phyloP scores from a whole-genome alignment of 2,888 invertebrate genomes.

The Uloborus plumipes region DNA sequence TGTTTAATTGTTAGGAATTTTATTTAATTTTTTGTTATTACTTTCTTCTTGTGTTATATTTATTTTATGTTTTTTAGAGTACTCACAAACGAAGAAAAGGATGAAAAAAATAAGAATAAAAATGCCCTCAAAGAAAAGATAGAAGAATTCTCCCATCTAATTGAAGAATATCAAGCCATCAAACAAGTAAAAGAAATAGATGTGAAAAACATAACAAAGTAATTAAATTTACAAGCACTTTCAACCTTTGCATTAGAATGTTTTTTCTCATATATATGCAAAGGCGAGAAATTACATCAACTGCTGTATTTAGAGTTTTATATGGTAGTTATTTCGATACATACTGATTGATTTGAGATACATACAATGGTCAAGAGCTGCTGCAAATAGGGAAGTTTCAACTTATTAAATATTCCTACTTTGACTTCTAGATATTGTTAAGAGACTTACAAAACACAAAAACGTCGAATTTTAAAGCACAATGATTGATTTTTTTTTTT shows the following conservation, averaged over 20 bases:
- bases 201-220: slow-evolving; percentile 25
- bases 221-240: neutral
- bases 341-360: no score
- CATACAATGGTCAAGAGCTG: no score
- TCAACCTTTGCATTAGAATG: neutral
- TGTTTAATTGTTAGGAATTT: neutral
- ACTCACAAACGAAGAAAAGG: slow-evolving; percentile 8
- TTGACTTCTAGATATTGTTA: no score
- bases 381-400: no score
- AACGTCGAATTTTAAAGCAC: no score
- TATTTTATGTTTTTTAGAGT: slow-evolving; percentile 11
- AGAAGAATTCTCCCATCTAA: neutral
- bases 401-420: no score
- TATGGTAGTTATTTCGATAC: no score
- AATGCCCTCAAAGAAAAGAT: slow-evolving; percentile 21
- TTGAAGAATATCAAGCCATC: slow-evolving; percentile 16
- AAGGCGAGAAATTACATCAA: no score
- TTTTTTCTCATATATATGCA: neutral
- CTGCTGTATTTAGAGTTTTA: no score
- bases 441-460: no score
- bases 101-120: slow-evolving; percentile 15
- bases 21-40: neutral
- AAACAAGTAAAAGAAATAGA: slow-evolving; percentile 44
- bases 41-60: neutral
- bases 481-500: no score